Percentiles rank a stretch among this genome's conserved stretches.
Conservation (phyloP, 2,113 vertebrate genomes). For the Macquaria australasica region DNA sequence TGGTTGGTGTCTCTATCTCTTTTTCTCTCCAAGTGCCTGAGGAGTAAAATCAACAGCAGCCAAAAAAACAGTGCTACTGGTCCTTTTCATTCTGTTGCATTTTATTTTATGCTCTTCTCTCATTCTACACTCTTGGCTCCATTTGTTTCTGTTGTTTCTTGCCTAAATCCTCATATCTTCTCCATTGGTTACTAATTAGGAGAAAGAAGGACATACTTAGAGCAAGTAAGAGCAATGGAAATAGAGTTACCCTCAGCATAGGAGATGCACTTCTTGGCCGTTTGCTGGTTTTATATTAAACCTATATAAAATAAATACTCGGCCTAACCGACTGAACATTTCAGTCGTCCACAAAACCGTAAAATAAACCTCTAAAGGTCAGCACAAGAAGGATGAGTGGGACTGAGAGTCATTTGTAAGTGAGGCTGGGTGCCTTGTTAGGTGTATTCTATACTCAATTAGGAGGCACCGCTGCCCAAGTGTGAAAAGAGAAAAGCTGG, state of each 20-base stretch:
- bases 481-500: conserved; percentile 35
- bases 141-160: conserved; percentile 18
- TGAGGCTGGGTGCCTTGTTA: conserved; percentile 35
- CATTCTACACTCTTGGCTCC: conserved; percentile 1
- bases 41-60: conserved; percentile 37
- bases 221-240: conserved; percentile 16
- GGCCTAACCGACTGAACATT: background rate
- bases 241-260: conserved; percentile 9
- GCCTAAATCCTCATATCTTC: background rate
- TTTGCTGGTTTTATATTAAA: conserved; percentile 32
- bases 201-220: background rate
- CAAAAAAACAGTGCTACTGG: conserved; percentile 19
- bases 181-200: background rate
- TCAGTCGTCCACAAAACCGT: background rate
- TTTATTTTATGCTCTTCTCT: conserved; percentile 25
- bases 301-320: conserved; percentile 41
- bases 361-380: conserved; percentile 56
- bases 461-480: conserved; percentile 10
- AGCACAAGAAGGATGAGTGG: conserved; percentile 34
- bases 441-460: conserved; percentile 29
- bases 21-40: conserved; percentile 19
- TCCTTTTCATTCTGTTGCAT: conserved; percentile 26
- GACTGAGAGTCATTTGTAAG: conserved; percentile 38
- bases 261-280: conserved; percentile 16
- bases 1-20: background rate